Percentiles rank a stretch among this genome's conserved stretches.
phyloP scores from a whole-genome alignment of 2,888 invertebrate species.

The Listrodromus nycthemerus region DNA sequence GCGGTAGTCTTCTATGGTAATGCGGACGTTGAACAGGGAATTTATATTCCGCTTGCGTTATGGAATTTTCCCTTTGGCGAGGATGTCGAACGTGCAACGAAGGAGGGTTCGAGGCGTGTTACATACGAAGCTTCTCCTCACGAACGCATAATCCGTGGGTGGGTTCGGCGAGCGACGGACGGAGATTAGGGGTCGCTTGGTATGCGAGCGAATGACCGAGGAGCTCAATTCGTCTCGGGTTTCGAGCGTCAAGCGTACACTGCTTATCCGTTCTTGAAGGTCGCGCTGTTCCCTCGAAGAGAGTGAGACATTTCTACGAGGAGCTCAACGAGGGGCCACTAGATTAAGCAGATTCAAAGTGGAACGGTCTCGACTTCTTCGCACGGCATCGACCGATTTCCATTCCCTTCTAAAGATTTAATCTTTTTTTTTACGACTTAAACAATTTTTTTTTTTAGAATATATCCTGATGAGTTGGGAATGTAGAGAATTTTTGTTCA shows the following conservation, averaged over 20 bases:
- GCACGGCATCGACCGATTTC: no score
- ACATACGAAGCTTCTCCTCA: background rate
- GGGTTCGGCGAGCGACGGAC: conserved; percentile 47
- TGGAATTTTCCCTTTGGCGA: background rate
- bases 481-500: background rate
- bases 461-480: no score
- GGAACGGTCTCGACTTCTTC: background rate
- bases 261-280: conserved; percentile 47
- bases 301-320: conserved; percentile 37
- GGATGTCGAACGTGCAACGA: background rate
- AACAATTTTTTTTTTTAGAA: no score
- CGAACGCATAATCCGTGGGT: conserved; percentile 20
- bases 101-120: background rate
- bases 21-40: background rate
- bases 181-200: conserved; percentile 66
- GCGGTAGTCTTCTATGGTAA: background rate
- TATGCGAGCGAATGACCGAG: conserved; percentile 62
- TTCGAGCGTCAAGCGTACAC: conserved; percentile 43
- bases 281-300: conserved; percentile 6
- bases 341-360: conserved; percentile 54
- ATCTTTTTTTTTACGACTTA: no score
- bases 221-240: conserved; percentile 35
- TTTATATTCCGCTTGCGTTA: background rate
- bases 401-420: background rate
- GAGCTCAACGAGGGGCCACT: conserved; percentile 48